Evolutionary conservation across 2,797 vertebrate species (phyloP), one percentile per base, ranked within the genome.

Genomic region (Buceros bicornis): DNA sequence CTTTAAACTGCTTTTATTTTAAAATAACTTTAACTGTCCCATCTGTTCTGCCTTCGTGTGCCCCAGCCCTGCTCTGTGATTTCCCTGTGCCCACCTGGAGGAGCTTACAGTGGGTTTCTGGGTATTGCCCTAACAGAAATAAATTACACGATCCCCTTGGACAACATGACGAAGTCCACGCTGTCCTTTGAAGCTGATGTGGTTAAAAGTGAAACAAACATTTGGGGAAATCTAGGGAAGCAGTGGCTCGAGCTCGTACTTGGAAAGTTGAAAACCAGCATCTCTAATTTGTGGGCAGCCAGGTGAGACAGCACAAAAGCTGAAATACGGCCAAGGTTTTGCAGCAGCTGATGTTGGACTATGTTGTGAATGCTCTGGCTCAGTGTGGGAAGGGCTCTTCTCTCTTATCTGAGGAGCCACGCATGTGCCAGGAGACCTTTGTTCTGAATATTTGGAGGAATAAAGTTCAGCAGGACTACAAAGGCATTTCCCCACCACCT

Each of bases 391-490:
- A 67, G 33, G 47, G 42, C 25, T 82, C 19, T 18, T 26, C 48
- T 77, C 31, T 29, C 58, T 91, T 94, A 93, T 94, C 95, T 90
- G 7, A 37, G 50, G 26, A 89, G 33, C 16, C 14, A 7, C 0
- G 1, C 14, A 21, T 2, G 1, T n/a, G 21, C n/a, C 50, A 61
- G 31, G 57, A 70, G 83, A 97, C 89, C 96, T 97, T 97, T 87
- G 94, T 81, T 90, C 95, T 79, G 97, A 78, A 51, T 78, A 70
- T 91, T 80, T 97, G 97, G 97, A 97, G 87, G 91, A 90, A 51
- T 97, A 97, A 98, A 98, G 97, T 95, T 91, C 95, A 90, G 53
- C 8, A 24, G 83, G 78, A 60, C 96, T 74, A 69, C 72, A 77
- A 90, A 33, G 67, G 47, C 53, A 42, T 51, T 74, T 89, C 50